Evolutionary conservation across 64 coral and sea anemone genomes (phyloP).

Genomic region (Dendrophyllia cribrosa): DNA sequence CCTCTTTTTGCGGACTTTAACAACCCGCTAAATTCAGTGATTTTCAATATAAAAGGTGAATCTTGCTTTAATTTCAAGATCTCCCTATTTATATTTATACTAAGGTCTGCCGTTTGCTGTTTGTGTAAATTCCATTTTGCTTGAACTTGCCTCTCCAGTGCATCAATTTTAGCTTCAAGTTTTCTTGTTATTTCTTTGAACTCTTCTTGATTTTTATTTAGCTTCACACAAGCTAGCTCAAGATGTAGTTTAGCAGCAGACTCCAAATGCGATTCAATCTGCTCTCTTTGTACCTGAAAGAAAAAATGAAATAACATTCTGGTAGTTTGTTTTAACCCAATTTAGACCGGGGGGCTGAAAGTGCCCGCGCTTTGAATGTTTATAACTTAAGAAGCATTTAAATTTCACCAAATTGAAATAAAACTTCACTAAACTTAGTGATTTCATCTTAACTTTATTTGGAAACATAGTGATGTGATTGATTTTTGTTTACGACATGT

Average conservation of each 20-base stretch:
- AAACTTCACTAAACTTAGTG: too few relatives aligned
- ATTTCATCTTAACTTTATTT: too few relatives aligned
- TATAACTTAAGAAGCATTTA: too few relatives aligned
- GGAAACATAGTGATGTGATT: too few relatives aligned
- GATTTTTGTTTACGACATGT: too few relatives aligned
- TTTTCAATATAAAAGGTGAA: slow-evolving; percentile 13
- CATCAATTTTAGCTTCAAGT: not conserved
- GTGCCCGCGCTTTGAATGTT: too few relatives aligned
- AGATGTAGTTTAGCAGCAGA: not conserved
- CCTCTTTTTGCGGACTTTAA: not conserved
- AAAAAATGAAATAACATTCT: not conserved
- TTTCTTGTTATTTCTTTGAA: not conserved
- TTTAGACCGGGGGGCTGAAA: too few relatives aligned
- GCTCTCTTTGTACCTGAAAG: not conserved
- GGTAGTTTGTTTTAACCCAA: not conserved
- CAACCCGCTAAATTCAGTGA: not conserved
- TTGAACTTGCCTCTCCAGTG: not conserved
- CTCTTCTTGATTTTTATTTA: not conserved
- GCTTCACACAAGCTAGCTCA: slow-evolving; percentile 7
- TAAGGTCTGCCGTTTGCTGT: not conserved
- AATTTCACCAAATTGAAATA: too few relatives aligned
- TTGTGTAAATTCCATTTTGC: not conserved
- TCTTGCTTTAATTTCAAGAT: not conserved
- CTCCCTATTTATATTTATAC: not conserved
- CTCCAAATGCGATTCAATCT: not conserved